Evolutionary conservation across 2,888 invertebrate species (phyloP), one percentile per base, ranked within the genome.

Genomic region (Hyppa rectilinea): DNA sequence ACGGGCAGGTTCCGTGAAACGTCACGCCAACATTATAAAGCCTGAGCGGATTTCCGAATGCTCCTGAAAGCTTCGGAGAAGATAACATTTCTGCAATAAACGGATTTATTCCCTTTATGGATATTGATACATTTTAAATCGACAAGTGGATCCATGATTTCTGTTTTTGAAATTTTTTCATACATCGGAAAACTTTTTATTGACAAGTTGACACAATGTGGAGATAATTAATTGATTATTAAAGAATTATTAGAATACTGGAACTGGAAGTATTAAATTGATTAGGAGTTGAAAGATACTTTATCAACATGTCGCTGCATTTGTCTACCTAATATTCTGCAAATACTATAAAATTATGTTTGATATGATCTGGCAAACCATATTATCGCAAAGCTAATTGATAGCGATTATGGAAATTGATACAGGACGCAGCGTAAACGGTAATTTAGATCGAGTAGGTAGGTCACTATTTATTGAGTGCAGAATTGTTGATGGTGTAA

Each of bases 21-120:
- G 87, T 88, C 88, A 88, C 86, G 81, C 86, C 82, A 85, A 80
- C 83, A 87, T 90, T 88, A 91, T 90, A 89, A 91, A 90, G 89
- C 89, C 80, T 73, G 77, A 85, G 81, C 88, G 91, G 92, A 93
- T 92, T 89, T 92, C 91, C 92, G 91, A 90, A 90, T 87, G 87
- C 86, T 88, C 79, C 87, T 89, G 85, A 87, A 84, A 88, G 82
- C 83, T 84, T 79, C 75, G 75, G 76, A 67, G 78, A 83, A 82
- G 87, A 89, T 88, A 87, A 87, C 82, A 87, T 84, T 87, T 87
- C 87, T 87, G 81, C 83, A 76, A 78, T 75, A 72, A 83, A 73
- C 77, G 81, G 71, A 80, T 75, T 59, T 71, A 58, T 66, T 81
- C 63, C 65, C 26, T 66, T 67, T 74, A 66, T 69, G 82, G 80